These are phyloP conservation scores for Habropoda laboriosa DNA, from an alignment of 1,140 invertebrate species.

Conservation along the genomic window DNA sequence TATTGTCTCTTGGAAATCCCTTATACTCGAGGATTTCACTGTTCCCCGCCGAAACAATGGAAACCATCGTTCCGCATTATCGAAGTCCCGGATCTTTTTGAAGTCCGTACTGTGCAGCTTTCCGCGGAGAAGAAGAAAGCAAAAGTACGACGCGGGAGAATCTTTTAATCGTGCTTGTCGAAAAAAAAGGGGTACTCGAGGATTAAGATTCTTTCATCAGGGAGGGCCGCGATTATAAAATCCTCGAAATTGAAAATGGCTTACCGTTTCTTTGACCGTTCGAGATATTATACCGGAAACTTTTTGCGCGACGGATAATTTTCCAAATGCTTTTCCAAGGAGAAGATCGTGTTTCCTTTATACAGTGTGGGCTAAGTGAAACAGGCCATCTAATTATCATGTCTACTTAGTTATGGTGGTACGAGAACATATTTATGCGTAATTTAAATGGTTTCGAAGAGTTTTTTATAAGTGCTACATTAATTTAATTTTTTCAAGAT, in stretches of 20 bases:
- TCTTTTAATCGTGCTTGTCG: slow-evolving; percentile 6
- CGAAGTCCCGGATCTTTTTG: background rate
- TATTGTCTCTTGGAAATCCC: background rate
- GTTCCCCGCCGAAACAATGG: slow-evolving; percentile 5
- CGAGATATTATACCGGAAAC: too few relatives aligned
- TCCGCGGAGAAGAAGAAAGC: background rate
- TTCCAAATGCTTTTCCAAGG: too few relatives aligned
- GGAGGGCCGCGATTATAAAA: background rate
- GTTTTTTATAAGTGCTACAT: too few relatives aligned
- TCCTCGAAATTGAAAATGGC: background rate
- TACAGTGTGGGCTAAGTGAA: too few relatives aligned
- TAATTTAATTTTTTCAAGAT: too few relatives aligned
- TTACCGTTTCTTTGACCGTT: background rate
- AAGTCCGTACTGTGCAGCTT: background rate
- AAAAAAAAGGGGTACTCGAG: slow-evolving; percentile 4
- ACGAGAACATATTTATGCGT: too few relatives aligned
- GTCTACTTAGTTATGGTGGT: too few relatives aligned
- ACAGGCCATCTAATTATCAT: too few relatives aligned
- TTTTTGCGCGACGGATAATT: too few relatives aligned
- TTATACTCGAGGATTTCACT: background rate
- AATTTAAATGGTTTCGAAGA: too few relatives aligned
- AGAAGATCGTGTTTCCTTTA: too few relatives aligned
- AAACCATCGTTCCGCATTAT: slow-evolving; percentile 11
- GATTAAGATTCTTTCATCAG: slow-evolving; percentile 1
- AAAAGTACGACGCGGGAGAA: background rate